phyloP scores from a whole-genome alignment of 2,797 vertebrate genomes.

The Sebastes dallii region DNA sequence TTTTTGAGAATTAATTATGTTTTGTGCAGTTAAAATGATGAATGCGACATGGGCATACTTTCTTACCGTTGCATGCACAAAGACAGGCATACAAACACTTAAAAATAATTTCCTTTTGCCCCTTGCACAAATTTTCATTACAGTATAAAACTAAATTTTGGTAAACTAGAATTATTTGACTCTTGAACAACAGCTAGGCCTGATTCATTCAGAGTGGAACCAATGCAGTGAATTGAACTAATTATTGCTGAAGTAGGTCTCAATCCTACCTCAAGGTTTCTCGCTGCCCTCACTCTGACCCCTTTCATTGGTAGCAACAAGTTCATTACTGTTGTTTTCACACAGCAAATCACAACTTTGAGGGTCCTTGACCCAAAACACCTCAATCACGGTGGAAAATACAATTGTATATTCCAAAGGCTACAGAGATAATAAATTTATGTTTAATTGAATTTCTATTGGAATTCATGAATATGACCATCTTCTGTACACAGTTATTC shows the following conservation, averaged over 20 bases:
- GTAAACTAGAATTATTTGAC: slow-evolving; percentile 38
- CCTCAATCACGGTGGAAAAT: slow-evolving; percentile 46
- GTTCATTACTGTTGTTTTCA: slow-evolving; percentile 57
- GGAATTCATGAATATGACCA: slow-evolving; percentile 49
- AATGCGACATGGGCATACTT: not conserved
- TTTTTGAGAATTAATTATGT: slow-evolving; percentile 11
- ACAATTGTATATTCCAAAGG: slow-evolving; percentile 46
- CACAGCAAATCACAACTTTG: slow-evolving; percentile 30
- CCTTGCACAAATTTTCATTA: slow-evolving; percentile 22
- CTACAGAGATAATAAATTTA: slow-evolving; percentile 34
- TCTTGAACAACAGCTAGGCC: slow-evolving; percentile 31
- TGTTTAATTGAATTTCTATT: slow-evolving; percentile 52
- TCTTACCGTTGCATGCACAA: not conserved
- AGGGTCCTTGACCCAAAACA: slow-evolving; percentile 63
- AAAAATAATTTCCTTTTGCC: slow-evolving; percentile 31
- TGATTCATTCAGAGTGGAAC: slow-evolving; percentile 40
- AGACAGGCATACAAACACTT: not conserved
- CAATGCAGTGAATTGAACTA: slow-evolving; percentile 47
- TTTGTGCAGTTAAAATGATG: not conserved
- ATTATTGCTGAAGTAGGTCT: slow-evolving; percentile 62
- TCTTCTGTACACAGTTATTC: slow-evolving; percentile 38
- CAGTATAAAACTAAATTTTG: slow-evolving; percentile 38
- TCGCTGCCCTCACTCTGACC: slow-evolving; percentile 29
- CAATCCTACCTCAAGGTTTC: slow-evolving; percentile 65
- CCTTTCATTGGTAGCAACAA: slow-evolving; percentile 49